phyloP scores from a whole-genome alignment of 2,888 invertebrate species.

The Sesia bembeciformis region DNA sequence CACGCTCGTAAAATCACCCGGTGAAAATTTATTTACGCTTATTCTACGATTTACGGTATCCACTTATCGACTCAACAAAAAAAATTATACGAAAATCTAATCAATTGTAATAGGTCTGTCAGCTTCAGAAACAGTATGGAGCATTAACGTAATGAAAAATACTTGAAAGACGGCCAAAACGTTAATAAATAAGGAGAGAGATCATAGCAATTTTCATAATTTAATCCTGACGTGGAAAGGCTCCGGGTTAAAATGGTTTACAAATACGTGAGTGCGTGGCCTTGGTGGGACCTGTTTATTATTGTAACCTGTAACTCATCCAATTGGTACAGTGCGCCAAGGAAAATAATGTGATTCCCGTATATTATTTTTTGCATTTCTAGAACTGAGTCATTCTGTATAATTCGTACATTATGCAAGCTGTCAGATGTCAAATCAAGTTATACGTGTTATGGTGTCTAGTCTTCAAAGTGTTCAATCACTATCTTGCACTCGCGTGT shows the following conservation, averaged over 20 bases:
- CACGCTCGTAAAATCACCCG: too few relatives aligned
- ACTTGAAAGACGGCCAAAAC: conserved; percentile 45
- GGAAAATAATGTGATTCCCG: conserved; percentile 1
- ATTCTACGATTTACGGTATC: neutral
- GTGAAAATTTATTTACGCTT: neutral
- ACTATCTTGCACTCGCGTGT: too few relatives aligned
- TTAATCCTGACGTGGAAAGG: conserved; percentile 29
- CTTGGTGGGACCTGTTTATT: conserved; percentile 10
- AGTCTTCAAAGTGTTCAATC: too few relatives aligned
- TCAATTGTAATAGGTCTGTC: neutral
- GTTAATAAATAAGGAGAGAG: conserved; percentile 26
- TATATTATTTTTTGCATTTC: conserved; percentile 1
- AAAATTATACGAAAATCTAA: neutral
- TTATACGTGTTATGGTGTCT: too few relatives aligned
- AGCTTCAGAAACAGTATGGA: conserved; percentile 17
- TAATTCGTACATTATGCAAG: too few relatives aligned
- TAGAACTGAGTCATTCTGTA: too few relatives aligned
- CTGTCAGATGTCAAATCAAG: too few relatives aligned
- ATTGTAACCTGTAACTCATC: neutral
- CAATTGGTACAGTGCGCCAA: conserved; percentile 9
- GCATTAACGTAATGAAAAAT: conserved; percentile 45
- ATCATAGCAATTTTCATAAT: conserved; percentile 41
- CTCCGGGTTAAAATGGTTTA: conserved; percentile 12
- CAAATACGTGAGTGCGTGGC: conserved; percentile 7
- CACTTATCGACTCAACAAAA: neutral